Evolutionary conservation across 2,888 invertebrate species (phyloP), one percentile per base, ranked within the genome.

Genomic region (Limnephilus lunatus): DNA sequence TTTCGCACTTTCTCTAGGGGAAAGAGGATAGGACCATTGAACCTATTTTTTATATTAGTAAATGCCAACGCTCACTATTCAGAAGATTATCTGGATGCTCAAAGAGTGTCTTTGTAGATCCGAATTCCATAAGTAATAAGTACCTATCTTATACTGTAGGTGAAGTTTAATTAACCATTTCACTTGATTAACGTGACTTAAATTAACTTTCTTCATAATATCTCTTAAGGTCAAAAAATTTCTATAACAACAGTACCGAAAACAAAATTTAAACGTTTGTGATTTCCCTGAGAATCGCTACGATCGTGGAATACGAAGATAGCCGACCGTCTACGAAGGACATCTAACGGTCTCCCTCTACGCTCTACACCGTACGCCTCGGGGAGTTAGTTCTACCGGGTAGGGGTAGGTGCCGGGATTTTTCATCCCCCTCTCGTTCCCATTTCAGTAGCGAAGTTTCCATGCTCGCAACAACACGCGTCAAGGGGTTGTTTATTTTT

Each of bases 341-440:
- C 88, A 89, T 44, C 82, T 25, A 81, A 53, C 35, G 35, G 39
- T 89, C 91, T 89, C 91, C 53, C 83, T 91, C 89, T 91, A 82
- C 88, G 19, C 44, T 32, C 44, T 85, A 31, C 88, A 11, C 68
- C 31, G 48, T 15, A 39, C 81, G 81, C 80, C 15, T n/a, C 81
- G n/a, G 48, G 48, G 39, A 11, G 68, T 88, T 12, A 11, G 68
- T 88, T 12, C 88, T n/a, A 35, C 30, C 48, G n/a, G 53, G 19
- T 48, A 15, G 48, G n/a, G 53, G 19, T 48, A 15, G 48, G 81
- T 80, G 30, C 25, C 80, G 94, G 94, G 94, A 94, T 94, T 94
- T 95, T 94, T 94, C 94, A 94, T 95, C 95, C 96, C 95, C 95
- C 94, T 94, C 94, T 94, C 94, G 96, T 96, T 96, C 96, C 95